phyloP scores from a whole-genome alignment of 2,797 vertebrate genomes.

The Paguma larvata region DNA sequence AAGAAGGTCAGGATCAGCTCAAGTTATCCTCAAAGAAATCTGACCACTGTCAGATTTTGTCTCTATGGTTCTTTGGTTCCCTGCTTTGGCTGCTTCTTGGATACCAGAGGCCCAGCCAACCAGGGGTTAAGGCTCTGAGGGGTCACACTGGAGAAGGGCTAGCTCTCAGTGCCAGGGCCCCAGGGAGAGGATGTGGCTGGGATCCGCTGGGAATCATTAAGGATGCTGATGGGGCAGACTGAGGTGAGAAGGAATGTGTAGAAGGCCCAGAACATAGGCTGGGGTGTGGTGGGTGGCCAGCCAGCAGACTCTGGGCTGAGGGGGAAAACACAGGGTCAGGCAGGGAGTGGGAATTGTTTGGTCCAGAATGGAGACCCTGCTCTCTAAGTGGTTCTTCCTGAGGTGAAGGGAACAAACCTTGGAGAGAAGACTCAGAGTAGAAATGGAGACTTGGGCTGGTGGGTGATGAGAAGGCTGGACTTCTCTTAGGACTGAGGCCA shows the following conservation, averaged over 20 bases:
- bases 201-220: constrained; percentile 79
- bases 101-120: not conserved
- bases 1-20: not conserved
- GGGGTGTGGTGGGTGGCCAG: not conserved
- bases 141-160: constrained; percentile 40
- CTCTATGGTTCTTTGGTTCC: not conserved
- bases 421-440: constrained; percentile 60
- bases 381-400: not conserved
- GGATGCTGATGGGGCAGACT: constrained; percentile 34
- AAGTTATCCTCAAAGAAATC: constrained; percentile 1
- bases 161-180: constrained; percentile 35
- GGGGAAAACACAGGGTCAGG: not conserved
- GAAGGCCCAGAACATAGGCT: constrained; percentile 21
- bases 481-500: constrained; percentile 58
- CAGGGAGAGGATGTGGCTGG: constrained; percentile 69
- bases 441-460: constrained; percentile 78
- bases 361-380: not conserved
- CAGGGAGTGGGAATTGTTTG: not conserved
- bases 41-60: not conserved
- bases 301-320: not conserved
- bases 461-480: constrained; percentile 51
- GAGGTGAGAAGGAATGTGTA: constrained; percentile 12
- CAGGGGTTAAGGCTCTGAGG: constrained; percentile 76
- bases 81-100: not conserved
- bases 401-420: not conserved